These are phyloP conservation scores for Ivindomyrus marchei DNA, from an alignment of 2,113 vertebrate genomes.

Conservation along the genomic window DNA sequence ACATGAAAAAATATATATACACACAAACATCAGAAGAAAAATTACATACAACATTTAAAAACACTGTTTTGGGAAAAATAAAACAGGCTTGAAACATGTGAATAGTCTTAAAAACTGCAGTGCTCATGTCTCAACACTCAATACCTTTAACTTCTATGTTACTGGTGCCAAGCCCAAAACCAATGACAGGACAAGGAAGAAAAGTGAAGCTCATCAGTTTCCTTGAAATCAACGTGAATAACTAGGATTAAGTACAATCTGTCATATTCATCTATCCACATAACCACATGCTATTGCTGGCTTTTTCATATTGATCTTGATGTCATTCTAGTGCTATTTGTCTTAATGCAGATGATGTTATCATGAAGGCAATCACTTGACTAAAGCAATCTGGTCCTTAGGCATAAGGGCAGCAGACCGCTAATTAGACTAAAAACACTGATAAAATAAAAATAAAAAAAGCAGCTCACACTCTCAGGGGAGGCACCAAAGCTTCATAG, in stretches of 20 bases:
- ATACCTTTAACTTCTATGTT: neutral
- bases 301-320: neutral
- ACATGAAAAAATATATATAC: neutral
- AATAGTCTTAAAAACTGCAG: neutral
- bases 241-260: neutral
- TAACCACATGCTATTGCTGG: neutral
- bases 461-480: neutral
- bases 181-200: neutral
- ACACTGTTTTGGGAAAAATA: neutral
- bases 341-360: neutral
- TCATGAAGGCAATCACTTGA: neutral
- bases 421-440: neutral
- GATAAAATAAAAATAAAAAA: neutral
- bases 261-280: neutral
- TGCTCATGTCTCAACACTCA: neutral
- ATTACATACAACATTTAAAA: neutral
- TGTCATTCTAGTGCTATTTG: neutral
- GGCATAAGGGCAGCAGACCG: neutral
- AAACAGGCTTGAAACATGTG: neutral
- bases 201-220: neutral
- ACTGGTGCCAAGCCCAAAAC: conserved; percentile 19
- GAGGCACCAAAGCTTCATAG: neutral
- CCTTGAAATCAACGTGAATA: neutral
- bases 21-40: neutral
- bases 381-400: neutral